Base-by-base conservation (phyloP, 2,797 vertebrate genomes). In the Pseudochirops corinnae region DNA sequence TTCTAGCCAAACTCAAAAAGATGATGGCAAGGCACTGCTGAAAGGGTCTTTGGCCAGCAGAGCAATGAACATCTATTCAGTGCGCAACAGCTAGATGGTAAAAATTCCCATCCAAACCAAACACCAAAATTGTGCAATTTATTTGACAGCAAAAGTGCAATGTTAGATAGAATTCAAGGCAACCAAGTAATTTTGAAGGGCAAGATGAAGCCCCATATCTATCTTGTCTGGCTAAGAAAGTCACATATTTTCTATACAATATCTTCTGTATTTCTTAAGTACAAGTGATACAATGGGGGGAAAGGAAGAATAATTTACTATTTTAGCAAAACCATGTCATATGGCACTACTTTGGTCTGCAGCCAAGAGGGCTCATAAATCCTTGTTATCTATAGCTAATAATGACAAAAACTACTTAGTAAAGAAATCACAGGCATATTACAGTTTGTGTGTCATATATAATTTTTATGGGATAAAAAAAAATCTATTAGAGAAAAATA, bases 1-100 rank as follows among this genome's bases (percentile, higher is more conserved):
- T 56, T 96, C 95, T 93, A 96, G 92, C 90, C 91, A 96, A 95
- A 94, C 91, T 67, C 93, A 58, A 56, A 93, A 92, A 74, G 5
- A 0, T 92, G 94, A 94, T 52, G 94, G 96, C 97, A 98, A 98
- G 96, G 97, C 97, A 98, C 97, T 96, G 95, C 96, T 97, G 95
- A 94, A 94, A 96, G 95, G 96, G 91, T 93, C 94, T 93, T 95
- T 96, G 97, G 97, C 96, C 95, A 93, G 96, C 90, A 94, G 92
- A 94, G 93, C 56, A 90, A 90, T 90, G 90, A 50, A 94, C 52
- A 74, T 94, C 94, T 93, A 92, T 95, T 82, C 95, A 82, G 0
- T 97, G 95, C 91, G 93, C 24, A 90, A 56, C n/a, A 90, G 93
- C 1, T 9, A 58, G 39, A 92, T 46, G 92, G 93, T 10, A 96